These are phyloP conservation scores for Colossoma macropomum DNA, from an alignment of 2,113 vertebrate genomes.

Conservation along the genomic window DNA sequence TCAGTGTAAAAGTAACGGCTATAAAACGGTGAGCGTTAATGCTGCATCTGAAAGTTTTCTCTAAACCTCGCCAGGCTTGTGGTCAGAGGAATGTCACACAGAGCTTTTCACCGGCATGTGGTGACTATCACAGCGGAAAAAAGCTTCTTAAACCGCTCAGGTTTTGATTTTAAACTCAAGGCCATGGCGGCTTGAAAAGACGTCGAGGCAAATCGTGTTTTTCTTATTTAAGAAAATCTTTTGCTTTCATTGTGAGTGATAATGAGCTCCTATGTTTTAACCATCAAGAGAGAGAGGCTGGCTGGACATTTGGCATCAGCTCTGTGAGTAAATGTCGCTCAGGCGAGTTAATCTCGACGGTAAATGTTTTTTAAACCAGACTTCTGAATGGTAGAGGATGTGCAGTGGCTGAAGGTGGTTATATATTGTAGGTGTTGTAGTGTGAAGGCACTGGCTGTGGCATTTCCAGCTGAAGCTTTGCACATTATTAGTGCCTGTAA, in stretches of 20 bases:
- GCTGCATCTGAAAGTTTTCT: not conserved
- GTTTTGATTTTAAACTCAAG: no score
- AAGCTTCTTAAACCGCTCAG: not conserved
- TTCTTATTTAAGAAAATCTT: no score
- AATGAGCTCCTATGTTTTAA: no score
- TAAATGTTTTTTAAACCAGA: no score
- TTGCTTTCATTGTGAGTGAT: no score
- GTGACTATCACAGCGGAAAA: not conserved
- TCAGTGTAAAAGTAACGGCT: no score
- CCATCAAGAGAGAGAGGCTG: no score
- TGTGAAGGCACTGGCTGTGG: slow-evolving; percentile 22
- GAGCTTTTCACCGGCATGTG: not conserved
- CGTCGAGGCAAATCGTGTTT: not conserved
- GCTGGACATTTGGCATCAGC: no score
- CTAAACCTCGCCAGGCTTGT: not conserved
- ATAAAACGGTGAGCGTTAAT: not conserved
- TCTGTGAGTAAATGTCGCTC: no score
- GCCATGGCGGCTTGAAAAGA: not conserved
- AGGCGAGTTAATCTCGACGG: no score
- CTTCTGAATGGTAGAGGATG: not conserved
- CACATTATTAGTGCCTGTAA: slow-evolving; percentile 46
- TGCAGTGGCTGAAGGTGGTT: not conserved
- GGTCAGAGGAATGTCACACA: not conserved
- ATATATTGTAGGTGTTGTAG: not conserved
- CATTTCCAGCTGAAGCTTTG: slow-evolving; percentile 27